Base-by-base conservation (phyloP, 2,888 invertebrate species). In the Eudasyphora cyanicolor region DNA sequence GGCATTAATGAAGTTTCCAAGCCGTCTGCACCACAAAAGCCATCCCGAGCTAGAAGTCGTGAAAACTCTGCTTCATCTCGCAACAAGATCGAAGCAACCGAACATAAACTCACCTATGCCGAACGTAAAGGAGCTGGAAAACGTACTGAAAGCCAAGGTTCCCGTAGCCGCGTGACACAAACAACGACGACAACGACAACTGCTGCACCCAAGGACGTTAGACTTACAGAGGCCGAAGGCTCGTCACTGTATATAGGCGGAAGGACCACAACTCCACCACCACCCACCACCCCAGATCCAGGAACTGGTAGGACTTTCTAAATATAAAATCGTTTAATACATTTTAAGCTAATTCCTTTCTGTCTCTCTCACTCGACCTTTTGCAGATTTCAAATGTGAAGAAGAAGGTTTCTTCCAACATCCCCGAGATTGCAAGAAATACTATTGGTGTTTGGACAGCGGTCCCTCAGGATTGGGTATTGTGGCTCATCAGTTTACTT, bases 341-440 rank as follows among this genome's bases (percentile, higher is more conserved):
- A 14, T 12, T 12, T 51, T 21, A 51, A 51, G 24, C 12, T 14
- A 21, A 54, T 45, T 0, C 10, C 0, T 21, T 24, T 12, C 17
- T n/a, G n/a, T n/a, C n/a, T n/a, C n/a, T n/a, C n/a, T n/a, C n/a
- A n/a, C n/a, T 14, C 35, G 54, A 29, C 3, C 4, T 51, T 14
- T 70, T 67, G 4, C n/a, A 96, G 97, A 96, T 89, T 98, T 98
- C 92, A 97, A 97, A 90, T 98, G 98, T 90, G 96, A 95, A 87
- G 98, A 98, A 86, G 98, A 98, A 93, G 98, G 98, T 2, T 98
- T 98, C 93, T 98, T 95, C 93, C 95, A 95, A 17, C 97, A 98
- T 92, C 98, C 98, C 0, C 94, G 96, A 51, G 98, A 98, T 91
- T 98, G 98, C 92, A 97, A 97, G 91, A 98, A 98, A 90, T 98